Evolutionary conservation across 2,113 vertebrate genomes (phyloP).

Genomic region (Menura novaehollandiae): DNA sequence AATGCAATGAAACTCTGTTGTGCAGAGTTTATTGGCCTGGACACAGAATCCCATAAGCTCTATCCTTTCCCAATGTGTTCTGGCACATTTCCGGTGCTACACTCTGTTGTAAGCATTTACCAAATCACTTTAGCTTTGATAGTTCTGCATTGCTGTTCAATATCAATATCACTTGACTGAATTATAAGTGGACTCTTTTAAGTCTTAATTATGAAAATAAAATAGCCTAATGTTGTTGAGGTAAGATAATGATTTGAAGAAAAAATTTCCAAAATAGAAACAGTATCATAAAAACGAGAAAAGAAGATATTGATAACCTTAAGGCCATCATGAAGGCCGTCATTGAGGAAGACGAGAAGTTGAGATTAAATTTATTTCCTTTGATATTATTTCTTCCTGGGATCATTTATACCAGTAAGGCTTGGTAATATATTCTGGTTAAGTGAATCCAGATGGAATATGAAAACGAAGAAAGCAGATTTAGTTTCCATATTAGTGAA

Average conservation of each 20-base stretch:
- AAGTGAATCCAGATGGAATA: background rate
- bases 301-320: background rate
- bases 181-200: background rate
- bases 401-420: background rate
- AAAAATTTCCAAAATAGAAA: background rate
- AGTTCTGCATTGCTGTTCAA: background rate
- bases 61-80: background rate
- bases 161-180: background rate
- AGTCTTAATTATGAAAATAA: background rate
- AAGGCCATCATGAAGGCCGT: background rate
- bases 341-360: background rate
- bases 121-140: background rate
- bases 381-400: background rate
- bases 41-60: background rate
- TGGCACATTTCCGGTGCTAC: background rate
- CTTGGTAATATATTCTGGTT: background rate
- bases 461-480: background rate
- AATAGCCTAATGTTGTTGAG: background rate
- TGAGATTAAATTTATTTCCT: background rate
- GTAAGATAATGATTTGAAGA: background rate
- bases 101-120: background rate
- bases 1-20: background rate
- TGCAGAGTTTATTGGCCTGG: background rate
- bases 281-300: background rate
- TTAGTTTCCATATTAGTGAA: background rate